Percentiles rank a stretch among this genome's conserved stretches.
Conservation (phyloP, 2,113 vertebrate genomes). For the Egretta garzetta region DNA sequence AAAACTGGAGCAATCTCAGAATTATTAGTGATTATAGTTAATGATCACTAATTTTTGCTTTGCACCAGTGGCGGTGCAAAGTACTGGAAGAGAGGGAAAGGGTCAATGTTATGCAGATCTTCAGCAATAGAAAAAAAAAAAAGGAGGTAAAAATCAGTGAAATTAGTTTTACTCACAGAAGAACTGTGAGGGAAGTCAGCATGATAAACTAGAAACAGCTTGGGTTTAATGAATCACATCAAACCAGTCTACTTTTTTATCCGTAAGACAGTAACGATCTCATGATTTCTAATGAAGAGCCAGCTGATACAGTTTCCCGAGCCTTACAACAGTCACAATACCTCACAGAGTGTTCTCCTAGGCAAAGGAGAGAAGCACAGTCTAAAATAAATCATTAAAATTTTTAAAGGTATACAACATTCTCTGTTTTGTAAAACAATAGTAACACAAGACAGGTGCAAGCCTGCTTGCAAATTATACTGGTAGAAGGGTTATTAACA, state of each 20-base stretch:
- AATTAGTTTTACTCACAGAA: not conserved
- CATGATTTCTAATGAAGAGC: not conserved
- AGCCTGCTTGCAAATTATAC: not conserved
- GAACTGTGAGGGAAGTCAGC: not conserved
- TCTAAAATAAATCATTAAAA: not conserved
- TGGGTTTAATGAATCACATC: conserved; percentile 13
- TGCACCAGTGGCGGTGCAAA: not conserved
- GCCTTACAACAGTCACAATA: not conserved
- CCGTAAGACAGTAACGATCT: not conserved
- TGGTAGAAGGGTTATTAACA: not conserved
- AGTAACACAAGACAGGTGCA: not conserved
- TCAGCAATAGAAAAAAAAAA: not conserved
- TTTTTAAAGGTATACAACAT: not conserved
- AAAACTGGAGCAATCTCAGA: not conserved
- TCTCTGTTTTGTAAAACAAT: not conserved
- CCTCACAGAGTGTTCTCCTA: not conserved
- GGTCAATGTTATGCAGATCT: not conserved
- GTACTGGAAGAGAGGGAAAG: not conserved
- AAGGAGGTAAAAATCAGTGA: not conserved
- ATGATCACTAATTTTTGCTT: not conserved
- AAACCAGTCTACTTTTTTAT: not conserved
- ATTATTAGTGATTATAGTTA: not conserved
- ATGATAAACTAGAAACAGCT: not conserved
- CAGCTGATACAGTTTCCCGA: not conserved
- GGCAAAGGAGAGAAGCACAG: not conserved